Evolutionary conservation across 2,797 vertebrate species (phyloP), one percentile per base, ranked within the genome.

Genomic region (Neostethus bicornis): DNA sequence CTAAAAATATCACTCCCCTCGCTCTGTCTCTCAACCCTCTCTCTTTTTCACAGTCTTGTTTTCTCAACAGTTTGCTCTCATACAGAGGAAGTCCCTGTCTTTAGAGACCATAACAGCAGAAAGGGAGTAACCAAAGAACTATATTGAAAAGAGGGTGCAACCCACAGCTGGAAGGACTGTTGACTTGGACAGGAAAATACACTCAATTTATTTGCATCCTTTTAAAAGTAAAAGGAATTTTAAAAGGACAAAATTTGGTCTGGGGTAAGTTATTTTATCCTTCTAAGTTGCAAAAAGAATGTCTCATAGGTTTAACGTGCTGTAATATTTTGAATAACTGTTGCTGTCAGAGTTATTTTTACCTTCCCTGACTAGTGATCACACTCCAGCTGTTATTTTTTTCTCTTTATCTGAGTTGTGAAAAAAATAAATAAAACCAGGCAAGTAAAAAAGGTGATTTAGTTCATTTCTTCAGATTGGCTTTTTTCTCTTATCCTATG

Each of bases 101-200:
- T 61, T 43, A 54, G 73, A 54, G 66, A 78, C 38, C 70, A 67
- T 67, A 58, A 63, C 68, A 77, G 63, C 38, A 61, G 29, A 37
- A 77, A 56, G 77, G 85, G 85, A 64, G 85, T 83, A 72, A 51
- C 84, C 75, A 44, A 23, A 67, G 60, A 67, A 42, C 52, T 26
- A 9, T 52, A 59, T 68, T 47, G 57, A 57, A 77, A 61, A 66
- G 24, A 20, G 77, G 78, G 79, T 67, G 77, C 74, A 60, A 65
- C 79, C 70, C 47, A 47, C 19, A 38, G 26, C 16, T 23, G 65
- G 26, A 24, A 66, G 54, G 25, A 7, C 38, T 38, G 7, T 29
- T 48, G 45, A 62, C 44, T 61, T 28, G 51, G 53, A 61, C 23
- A 41, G 42, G 58, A 47, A 46, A 44, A 34, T 4, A 29, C 57